phyloP scores from a whole-genome alignment of 2,113 vertebrate genomes.

The Mobula hypostoma region DNA sequence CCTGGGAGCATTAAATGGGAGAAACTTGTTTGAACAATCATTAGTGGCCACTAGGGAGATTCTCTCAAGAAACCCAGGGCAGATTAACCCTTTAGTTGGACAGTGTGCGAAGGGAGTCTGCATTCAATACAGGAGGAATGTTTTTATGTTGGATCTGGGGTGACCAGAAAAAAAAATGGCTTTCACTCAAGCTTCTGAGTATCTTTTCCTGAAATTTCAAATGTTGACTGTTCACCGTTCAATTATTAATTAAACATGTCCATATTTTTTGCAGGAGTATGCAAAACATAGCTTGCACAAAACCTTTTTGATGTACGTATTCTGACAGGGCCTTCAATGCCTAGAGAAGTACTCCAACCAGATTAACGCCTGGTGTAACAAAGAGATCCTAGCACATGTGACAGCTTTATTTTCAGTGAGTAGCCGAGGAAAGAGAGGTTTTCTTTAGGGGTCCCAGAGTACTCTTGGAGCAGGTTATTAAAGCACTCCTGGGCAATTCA shows the following conservation, averaged over 20 bases:
- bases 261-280: not conserved
- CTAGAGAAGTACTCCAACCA: not conserved
- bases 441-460: not conserved
- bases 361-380: not conserved
- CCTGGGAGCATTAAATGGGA: not conserved
- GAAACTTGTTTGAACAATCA: slow-evolving; percentile 22
- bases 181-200: not conserved
- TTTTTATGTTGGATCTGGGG: not conserved
- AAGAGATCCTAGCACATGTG: not conserved
- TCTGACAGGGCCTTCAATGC: slow-evolving; percentile 23
- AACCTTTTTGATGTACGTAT: not conserved
- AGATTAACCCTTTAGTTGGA: not conserved
- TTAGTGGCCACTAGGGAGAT: not conserved
- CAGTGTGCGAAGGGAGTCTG: not conserved
- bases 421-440: not conserved
- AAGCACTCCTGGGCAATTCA: too few relatives aligned
- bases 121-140: too few relatives aligned
- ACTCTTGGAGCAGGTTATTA: too few relatives aligned
- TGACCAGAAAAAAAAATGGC: too few relatives aligned
- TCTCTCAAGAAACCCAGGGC: not conserved
- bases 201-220: not conserved
- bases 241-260: not conserved
- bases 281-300: not conserved
- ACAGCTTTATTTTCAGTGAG: not conserved
- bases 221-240: not conserved